A percentile compares a stretch with the other conserved stretches of the same genome.
Evolutionary conservation across 2,797 vertebrate species (phyloP).

Genomic region (Xiphorhynchus erythropygius): DNA sequence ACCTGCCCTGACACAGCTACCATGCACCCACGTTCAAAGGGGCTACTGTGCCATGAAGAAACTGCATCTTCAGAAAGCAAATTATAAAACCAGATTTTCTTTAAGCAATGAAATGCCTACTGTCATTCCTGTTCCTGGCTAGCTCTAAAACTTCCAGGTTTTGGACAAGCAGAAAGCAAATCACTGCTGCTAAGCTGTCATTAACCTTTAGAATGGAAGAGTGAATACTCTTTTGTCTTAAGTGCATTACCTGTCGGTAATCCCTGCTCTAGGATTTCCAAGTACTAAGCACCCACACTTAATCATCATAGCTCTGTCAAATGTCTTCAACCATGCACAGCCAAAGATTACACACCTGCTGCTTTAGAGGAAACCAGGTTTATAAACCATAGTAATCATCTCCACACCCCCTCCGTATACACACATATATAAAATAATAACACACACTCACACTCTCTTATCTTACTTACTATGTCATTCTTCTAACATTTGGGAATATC

Average conservation of each 20-base stretch:
- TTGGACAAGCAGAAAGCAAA: neutral
- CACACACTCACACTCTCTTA: neutral
- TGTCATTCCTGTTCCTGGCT: neutral
- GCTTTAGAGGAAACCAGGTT: neutral
- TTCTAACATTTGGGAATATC: neutral
- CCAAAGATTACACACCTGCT: slow-evolving; percentile 14
- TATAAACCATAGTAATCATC: neutral
- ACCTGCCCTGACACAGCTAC: neutral
- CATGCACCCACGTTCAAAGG: neutral
- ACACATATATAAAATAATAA: neutral
- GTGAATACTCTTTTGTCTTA: neutral
- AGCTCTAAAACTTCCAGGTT: neutral
- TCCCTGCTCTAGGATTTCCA: slow-evolving; percentile 13
- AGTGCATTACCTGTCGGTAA: slow-evolving; percentile 16
- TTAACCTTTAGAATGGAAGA: slow-evolving; percentile 10
- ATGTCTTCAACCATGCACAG: neutral
- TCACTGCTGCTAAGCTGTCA: slow-evolving; percentile 2
- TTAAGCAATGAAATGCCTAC: neutral
- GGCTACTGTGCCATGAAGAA: neutral
- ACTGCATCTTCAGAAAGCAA: neutral
- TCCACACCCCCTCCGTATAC: neutral
- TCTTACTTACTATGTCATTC: neutral
- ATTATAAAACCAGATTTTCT: neutral
- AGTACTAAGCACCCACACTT: neutral
- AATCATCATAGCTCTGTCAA: slow-evolving; percentile 4